Base-by-base conservation (phyloP, 2,888 invertebrate species). In the Campoletis raptor region DNA sequence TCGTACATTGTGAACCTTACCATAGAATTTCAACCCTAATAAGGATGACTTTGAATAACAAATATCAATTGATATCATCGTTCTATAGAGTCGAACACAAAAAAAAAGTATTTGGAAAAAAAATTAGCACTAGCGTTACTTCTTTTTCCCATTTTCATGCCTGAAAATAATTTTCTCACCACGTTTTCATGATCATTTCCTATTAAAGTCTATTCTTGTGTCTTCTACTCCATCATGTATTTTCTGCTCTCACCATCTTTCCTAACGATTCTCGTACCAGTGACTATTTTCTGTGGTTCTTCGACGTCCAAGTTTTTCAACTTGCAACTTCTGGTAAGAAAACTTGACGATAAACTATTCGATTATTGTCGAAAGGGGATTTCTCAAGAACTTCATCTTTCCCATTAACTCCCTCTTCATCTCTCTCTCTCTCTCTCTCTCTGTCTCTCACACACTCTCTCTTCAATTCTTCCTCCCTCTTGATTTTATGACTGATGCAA, bases 261-360 rank as follows among this genome's bases (percentile, higher is more conserved):
- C 42, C 24, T n/a, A 36, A 69, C 10, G 54, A n/a, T 52, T 57
- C 40, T 18, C 42, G 6, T 24, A 30, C 57, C 42, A 42, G 42
- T 12, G 57, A 57, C 40, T 72, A 15, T 52, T 42, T 70, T 70
- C 42, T 45, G 45, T 15, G 24, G 30, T 24, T 70, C 45, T 37
- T 74, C 57, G 21, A 18, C n/a, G 24, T 15, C 40, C 73, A 21
- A 30, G 42, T 57, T 48, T 69, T 74, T 36, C 45, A 30, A 66
- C 86, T 79, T 67, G 42, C 7, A 81, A 85, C 70, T 86, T 57
- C 48, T 21, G 45, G 76, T 66, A 77, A 42, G 70, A 74, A 74
- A 81, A 81, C 67, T 69, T 36, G 67, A 83, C 64, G 70, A 83
- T 83, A 83, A 86, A 86, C 83, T 83, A 86, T 74, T 77, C 76